Base-by-base conservation (phyloP, 2,113 vertebrate species). In the Lagopus muta region DNA sequence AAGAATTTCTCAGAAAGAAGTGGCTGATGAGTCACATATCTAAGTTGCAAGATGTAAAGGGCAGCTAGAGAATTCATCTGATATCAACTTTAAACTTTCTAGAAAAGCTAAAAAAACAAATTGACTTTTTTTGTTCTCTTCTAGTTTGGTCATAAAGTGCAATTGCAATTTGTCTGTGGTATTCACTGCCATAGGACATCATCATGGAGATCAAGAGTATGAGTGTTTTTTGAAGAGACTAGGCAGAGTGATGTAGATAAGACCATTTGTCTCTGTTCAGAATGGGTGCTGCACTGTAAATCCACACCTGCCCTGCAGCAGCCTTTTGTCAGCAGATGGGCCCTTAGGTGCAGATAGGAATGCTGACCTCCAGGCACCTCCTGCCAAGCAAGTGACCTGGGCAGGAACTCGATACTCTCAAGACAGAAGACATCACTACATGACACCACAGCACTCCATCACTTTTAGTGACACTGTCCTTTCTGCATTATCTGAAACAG, bases 381-480 rank as follows among this genome's bases (percentile, higher is more conserved):
- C 81, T 55, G 19, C 66, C 48, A 54, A 21, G 75, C 2, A 4
- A 34, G 18, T 45, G 62, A 12, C 40, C 48, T 70, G 40, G 20
- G n/a, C 40, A 81, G 65, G 42, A 67, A 25, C 60, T 52, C 14
- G 60, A 77, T 34, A 38, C 24, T 62, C 27, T 40, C 16, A 4
- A 16, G 38, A 0, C 0, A 22, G 6, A 10, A 0, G 0, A 12
- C 24, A 30, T 43, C 27, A 4, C 14, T 3, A 3, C 9, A 7
- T 0, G 0, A 28, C 22, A 15, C 21, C 1, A 1, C 42, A 20
- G 34, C 34, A 11, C 73, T 61, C 19, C 43, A 17, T 67, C 74
- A 15, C 70, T 47, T 27, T 21, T 42, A 12, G 34, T 13, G n/a
- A 40, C 24, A 4, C 8, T 4, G 9, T 17, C 14, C 11, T 27